Conservation (phyloP, 2,888 invertebrate genomes). For the Apotomis betuletana region DNA sequence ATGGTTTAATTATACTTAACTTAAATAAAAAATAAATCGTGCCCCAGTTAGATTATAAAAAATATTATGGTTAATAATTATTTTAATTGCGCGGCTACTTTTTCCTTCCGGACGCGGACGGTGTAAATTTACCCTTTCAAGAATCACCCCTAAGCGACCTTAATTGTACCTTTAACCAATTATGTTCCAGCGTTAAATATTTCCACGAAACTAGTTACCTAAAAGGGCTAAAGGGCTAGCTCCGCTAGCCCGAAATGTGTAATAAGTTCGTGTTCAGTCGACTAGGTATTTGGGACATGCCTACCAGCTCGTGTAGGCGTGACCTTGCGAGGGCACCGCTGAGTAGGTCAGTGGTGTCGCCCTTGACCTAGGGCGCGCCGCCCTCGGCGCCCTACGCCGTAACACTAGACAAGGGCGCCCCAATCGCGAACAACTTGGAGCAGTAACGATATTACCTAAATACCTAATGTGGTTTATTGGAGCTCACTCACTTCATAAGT, state of each 20-base stretch:
- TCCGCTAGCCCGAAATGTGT: slow-evolving; percentile 13
- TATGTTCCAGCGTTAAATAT: too few species aligned
- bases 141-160: too few species aligned
- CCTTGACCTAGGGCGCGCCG: slow-evolving; percentile 76
- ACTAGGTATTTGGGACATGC: slow-evolving; percentile 43
- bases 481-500: slow-evolving; percentile 3
- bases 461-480: slow-evolving; percentile 10
- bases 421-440: slow-evolving; percentile 39
- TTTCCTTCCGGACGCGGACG: too few species aligned
- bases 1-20: too few species aligned
- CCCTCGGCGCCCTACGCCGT: slow-evolving; percentile 62
- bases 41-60: too few species aligned
- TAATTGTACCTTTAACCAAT: too few species aligned
- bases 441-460: slow-evolving; percentile 28
- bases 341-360: slow-evolving; percentile 74
- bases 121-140: too few species aligned
- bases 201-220: neutral
- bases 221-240: slow-evolving; percentile 20
- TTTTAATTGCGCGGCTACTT: too few species aligned
- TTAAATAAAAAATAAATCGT: too few species aligned
- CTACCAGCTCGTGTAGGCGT: slow-evolving; percentile 49
- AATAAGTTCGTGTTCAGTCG: slow-evolving; percentile 39
- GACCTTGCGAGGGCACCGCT: slow-evolving; percentile 70
- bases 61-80: too few species aligned
- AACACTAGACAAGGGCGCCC: slow-evolving; percentile 64